These are phyloP conservation scores for Myotis lucifugus DNA, from an alignment of 2,113 vertebrate genomes.

Conservation along the genomic window DNA sequence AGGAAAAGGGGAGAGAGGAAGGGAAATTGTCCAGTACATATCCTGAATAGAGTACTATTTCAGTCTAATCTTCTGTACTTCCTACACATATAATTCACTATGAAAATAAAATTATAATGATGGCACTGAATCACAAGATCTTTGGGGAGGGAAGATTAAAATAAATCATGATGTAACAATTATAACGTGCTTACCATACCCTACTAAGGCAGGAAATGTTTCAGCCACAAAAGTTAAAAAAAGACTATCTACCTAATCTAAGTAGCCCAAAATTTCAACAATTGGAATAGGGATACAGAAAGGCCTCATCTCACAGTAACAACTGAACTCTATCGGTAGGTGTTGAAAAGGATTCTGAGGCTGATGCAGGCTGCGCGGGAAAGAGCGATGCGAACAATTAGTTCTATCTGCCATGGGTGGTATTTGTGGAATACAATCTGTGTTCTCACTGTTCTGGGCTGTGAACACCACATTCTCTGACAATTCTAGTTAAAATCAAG, in stretches of 20 bases:
- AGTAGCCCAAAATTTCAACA: background rate
- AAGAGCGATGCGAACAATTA: background rate
- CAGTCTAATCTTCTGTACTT: background rate
- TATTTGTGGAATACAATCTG: background rate
- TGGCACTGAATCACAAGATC: slow-evolving; percentile 14
- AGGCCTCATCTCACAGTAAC: background rate
- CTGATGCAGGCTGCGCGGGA: background rate
- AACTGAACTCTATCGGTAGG: background rate
- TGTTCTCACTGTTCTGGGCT: background rate
- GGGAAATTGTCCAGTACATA: background rate
- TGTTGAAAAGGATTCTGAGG: background rate
- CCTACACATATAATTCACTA: background rate
- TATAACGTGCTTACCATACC: slow-evolving; percentile 12
- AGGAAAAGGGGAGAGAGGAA: background rate
- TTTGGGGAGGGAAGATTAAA: slow-evolving; percentile 29
- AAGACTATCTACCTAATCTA: background rate
- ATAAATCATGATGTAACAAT: background rate
- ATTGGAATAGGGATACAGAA: background rate
- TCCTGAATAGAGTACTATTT: background rate
- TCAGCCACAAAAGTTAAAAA: background rate
- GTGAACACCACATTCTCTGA: background rate
- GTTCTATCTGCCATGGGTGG: background rate
- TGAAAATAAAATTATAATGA: slow-evolving; percentile 46
- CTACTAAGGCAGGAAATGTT: background rate
- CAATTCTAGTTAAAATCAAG: slow-evolving; percentile 37